These are phyloP conservation scores for Euglossa dilemma DNA, from an alignment of 1,140 invertebrate genomes.

Conservation along the genomic window DNA sequence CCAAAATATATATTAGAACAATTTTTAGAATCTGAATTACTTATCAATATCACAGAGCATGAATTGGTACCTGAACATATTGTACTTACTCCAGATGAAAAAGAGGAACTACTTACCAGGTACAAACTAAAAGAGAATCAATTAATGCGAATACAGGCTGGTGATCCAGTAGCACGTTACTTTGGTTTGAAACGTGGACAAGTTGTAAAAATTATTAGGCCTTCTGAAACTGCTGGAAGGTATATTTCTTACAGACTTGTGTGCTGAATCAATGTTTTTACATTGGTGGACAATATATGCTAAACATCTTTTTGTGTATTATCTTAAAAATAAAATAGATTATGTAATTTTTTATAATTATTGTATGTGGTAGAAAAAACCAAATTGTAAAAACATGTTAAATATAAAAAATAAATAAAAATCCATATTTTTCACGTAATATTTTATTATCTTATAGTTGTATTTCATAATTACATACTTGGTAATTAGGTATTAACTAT, in stretches of 20 bases:
- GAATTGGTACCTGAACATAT: slow-evolving; percentile 99
- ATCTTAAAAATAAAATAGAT: background rate
- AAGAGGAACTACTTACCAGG: slow-evolving; percentile 95
- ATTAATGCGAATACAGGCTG: slow-evolving; percentile 98
- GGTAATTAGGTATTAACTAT: slow-evolving; percentile 34
- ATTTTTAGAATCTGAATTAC: slow-evolving; percentile 98
- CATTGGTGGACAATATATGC: no score
- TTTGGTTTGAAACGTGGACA: slow-evolving; percentile 98
- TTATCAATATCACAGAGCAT: slow-evolving; percentile 99
- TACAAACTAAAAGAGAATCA: slow-evolving; percentile 99
- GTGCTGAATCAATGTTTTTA: slow-evolving; percentile 85
- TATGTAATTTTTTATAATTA: slow-evolving; percentile 6
- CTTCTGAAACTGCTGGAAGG: slow-evolving; percentile 98
- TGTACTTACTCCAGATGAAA: slow-evolving; percentile 98
- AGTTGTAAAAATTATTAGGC: slow-evolving; percentile 98
- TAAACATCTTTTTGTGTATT: background rate
- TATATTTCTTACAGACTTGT: slow-evolving; percentile 99
- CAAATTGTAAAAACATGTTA: slow-evolving; percentile 28
- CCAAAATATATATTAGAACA: slow-evolving; percentile 99
- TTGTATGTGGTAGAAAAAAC: slow-evolving; percentile 12
- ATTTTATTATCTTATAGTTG: slow-evolving; percentile 58
- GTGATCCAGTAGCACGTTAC: slow-evolving; percentile 98
- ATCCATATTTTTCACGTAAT: slow-evolving; percentile 30
- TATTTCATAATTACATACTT: slow-evolving; percentile 51
- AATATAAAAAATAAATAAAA: slow-evolving; percentile 22